phyloP scores from a whole-genome alignment of 2,797 vertebrate species.

The Clamator glandarius region DNA sequence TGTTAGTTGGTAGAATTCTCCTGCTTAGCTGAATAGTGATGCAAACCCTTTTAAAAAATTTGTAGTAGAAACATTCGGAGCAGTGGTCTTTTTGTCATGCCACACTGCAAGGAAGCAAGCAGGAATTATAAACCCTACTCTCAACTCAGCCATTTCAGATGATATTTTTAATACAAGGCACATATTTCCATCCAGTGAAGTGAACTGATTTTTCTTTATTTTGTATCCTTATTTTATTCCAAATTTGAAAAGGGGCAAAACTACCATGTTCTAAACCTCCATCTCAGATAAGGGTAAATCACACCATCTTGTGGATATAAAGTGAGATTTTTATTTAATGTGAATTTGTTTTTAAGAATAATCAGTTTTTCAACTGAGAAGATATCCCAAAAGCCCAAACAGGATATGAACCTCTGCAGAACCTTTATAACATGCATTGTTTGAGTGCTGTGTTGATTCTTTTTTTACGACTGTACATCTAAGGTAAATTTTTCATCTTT shows the following conservation, averaged over 20 bases:
- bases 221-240: neutral
- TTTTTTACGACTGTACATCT: neutral
- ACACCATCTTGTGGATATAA: conserved; percentile 73
- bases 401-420: neutral
- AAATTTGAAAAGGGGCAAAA: neutral
- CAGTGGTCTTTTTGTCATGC: neutral
- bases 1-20: neutral
- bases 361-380: neutral
- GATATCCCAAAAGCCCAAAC: neutral
- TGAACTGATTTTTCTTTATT: neutral
- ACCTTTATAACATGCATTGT: neutral
- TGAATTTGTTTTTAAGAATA: neutral
- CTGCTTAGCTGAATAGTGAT: neutral
- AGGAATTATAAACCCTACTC: neutral
- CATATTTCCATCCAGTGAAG: neutral
- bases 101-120: neutral
- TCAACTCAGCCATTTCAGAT: neutral
- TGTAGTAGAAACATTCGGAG: neutral
- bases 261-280: conserved; percentile 15
- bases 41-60: neutral
- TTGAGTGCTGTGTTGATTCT: neutral
- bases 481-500: neutral
- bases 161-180: neutral
- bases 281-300: conserved; percentile 69
- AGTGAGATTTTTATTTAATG: conserved; percentile 25